Evolutionary conservation across 2,797 vertebrate species (phyloP), one percentile per base, ranked within the genome.

Genomic region (Loriculus beryllinus): DNA sequence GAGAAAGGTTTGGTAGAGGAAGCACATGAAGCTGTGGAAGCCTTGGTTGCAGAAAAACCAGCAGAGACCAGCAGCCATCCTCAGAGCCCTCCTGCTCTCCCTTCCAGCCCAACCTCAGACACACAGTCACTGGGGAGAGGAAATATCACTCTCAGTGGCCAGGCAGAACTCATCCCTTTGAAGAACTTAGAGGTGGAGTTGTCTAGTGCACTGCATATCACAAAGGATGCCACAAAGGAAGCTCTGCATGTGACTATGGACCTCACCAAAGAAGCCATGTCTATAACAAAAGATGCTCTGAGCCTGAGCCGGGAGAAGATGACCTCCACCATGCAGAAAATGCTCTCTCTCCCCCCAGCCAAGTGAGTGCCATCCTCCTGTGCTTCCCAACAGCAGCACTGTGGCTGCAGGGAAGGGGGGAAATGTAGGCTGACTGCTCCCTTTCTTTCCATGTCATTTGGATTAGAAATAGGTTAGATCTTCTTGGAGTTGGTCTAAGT

Each of bases 251-350:
- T 97, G 83, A 99, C 99, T 1, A 97, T 99, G 98, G 99, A 99
- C 96, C 97, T 99, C 94, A 99, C 99, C 96, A 99, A 99, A 96
- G 99, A 99, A 93, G 99, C 99, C 5, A 98, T 99, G 96, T 99
- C 98, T 39, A 97, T 99, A 56, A 99, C 99, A 20, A 99, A 98
- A 96, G 99, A 99, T 0, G 99, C 99, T 89, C 98, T 99, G 91
- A 99, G 98, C 96, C 97, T 99, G 95, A 99, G 99, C 93, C 97
- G 98, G 28, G 98, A 98, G 91, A 97, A 97, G 64, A 96, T 98
- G 98, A 98, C 99, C 59, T 99, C 99, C 6, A 99, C 98, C 80
- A 97, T 99, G 98, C 98, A 99, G 97, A 99, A 98, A 91, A 98
- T 98, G 98, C 94, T 99, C 89, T 99, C 99, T 93, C 97, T 98